phyloP scores from a whole-genome alignment of 2,797 vertebrate species.

The Tympanoctomys barrerae region DNA sequence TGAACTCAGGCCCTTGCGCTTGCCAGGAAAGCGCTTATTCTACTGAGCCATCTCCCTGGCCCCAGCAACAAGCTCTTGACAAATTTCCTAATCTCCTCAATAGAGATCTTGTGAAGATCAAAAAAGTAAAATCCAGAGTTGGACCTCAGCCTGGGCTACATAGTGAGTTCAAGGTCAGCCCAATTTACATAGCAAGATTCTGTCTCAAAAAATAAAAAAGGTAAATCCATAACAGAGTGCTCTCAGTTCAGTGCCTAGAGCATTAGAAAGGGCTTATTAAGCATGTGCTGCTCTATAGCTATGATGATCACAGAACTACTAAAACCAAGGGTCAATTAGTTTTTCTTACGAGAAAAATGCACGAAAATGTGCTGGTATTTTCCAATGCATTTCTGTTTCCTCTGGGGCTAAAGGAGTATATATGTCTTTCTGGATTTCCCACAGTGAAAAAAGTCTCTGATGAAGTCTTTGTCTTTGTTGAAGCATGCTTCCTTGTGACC shows the following conservation, averaged over 20 bases:
- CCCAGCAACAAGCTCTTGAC: not conserved
- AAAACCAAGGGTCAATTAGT: not conserved
- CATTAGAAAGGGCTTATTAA: not conserved
- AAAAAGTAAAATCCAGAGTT: not conserved
- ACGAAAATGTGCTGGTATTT: not conserved
- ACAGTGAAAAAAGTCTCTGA: not conserved
- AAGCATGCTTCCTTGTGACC: slow-evolving; percentile 65
- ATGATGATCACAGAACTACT: not conserved
- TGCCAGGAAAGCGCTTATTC: too few relatives aligned
- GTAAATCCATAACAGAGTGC: not conserved
- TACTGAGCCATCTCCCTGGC: too few relatives aligned
- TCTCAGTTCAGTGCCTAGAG: not conserved
- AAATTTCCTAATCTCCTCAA: not conserved
- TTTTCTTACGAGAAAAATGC: slow-evolving; percentile 46
- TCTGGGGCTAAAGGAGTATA: not conserved
- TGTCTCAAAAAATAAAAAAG: not conserved
- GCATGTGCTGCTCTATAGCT: too few relatives aligned
- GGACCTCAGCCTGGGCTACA: not conserved
- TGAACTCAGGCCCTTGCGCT: too few relatives aligned
- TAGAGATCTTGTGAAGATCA: not conserved
- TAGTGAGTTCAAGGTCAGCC: not conserved
- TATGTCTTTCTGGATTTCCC: slow-evolving; percentile 55
- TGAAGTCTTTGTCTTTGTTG: slow-evolving; percentile 56
- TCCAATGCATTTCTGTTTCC: not conserved
- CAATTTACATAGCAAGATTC: not conserved